Evolutionary conservation across 2,888 invertebrate species (phyloP).

Genomic region (Habroteleia sp.): DNA sequence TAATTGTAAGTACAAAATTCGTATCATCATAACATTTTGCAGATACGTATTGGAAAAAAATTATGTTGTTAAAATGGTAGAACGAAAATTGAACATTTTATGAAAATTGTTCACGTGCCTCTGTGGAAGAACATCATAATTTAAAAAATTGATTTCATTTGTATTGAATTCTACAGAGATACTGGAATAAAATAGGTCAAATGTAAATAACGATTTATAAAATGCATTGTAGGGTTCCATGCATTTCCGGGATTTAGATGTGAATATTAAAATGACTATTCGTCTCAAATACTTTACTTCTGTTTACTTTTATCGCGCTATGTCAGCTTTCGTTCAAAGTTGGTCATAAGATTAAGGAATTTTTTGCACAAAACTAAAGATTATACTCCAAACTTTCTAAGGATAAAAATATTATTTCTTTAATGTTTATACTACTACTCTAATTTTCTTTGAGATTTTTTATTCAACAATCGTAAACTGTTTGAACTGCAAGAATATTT

Average conservation of each 20-base stretch:
- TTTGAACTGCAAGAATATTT: too few relatives aligned
- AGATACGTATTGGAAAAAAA: conserved; percentile 4
- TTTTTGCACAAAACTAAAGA: too few relatives aligned
- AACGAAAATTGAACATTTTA: conserved; percentile 35
- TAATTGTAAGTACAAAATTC: too few relatives aligned
- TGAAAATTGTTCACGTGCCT: conserved; percentile 50
- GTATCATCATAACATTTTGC: not conserved
- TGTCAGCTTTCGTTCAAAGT: conserved; percentile 10
- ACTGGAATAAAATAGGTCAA: conserved; percentile 52
- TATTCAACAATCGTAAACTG: too few relatives aligned
- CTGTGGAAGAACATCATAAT: conserved; percentile 43
- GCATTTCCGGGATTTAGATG: conserved; percentile 44
- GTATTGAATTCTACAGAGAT: conserved; percentile 42
- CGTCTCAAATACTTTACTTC: conserved; percentile 19
- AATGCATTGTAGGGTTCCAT: conserved; percentile 32
- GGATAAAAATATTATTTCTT: too few relatives aligned
- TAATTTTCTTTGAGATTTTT: too few relatives aligned
- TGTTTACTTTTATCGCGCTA: conserved; percentile 30
- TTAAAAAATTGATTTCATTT: conserved; percentile 57
- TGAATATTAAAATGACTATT: conserved; percentile 43
- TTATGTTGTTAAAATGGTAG: conserved; percentile 27
- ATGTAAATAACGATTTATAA: conserved; percentile 57
- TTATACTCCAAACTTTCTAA: too few relatives aligned
- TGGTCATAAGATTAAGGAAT: conserved; percentile 1
- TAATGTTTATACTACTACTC: too few relatives aligned